Base-by-base conservation (phyloP, 2,888 invertebrate genomes). In the Hofmannophila pseudospretella region DNA sequence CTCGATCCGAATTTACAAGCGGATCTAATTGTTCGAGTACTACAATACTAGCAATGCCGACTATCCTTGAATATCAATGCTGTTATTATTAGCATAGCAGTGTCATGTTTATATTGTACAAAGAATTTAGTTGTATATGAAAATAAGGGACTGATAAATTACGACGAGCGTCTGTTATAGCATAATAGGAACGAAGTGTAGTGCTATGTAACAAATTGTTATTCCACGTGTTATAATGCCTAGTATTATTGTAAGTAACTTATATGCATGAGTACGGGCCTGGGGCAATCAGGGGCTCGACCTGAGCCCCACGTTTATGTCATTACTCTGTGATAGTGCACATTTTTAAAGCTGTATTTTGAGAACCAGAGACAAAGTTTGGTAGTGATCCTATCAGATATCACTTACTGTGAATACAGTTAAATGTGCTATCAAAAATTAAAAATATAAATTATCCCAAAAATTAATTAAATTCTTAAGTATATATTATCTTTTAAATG, bases 271-370 rank as follows among this genome's bases (percentile, higher is more conserved):
- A 79, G 76, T 80, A 80, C 80, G 85, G 85, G 86, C 81, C 80
- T 67, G 86, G 81, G 85, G 85, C 85, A 86, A 85, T 86, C 71
- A 74, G 84, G 77, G 65, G 74, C 71, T 73, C 66, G 39, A 44
- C 41, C 49, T 43, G 78, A 67, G 79, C 71, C 76, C 85, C 81
- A 68, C 63, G 73, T 79, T 75, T 72, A 82, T 80, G 84, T 85
- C 85, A 79, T 79, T 81, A 84, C 84, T 85, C 86, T 86, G 86
- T 86, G 86, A 86, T 86, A 86, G 70, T 73, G 82, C 82, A 77
- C 82, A 73, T 70, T 66, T 50, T n/a, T 56, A 59, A 63, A 72
- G 66, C 74, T 71, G 76, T 67, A 66, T 67, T 67, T 51, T 47
- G 54, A 52, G 50, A 49, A 57, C 52, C 57, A 54, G 45, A 54